Evolutionary conservation across 2,888 invertebrate genomes (phyloP), one percentile per base, ranked within the genome.

Genomic region (Caenorhabditis sp.): DNA sequence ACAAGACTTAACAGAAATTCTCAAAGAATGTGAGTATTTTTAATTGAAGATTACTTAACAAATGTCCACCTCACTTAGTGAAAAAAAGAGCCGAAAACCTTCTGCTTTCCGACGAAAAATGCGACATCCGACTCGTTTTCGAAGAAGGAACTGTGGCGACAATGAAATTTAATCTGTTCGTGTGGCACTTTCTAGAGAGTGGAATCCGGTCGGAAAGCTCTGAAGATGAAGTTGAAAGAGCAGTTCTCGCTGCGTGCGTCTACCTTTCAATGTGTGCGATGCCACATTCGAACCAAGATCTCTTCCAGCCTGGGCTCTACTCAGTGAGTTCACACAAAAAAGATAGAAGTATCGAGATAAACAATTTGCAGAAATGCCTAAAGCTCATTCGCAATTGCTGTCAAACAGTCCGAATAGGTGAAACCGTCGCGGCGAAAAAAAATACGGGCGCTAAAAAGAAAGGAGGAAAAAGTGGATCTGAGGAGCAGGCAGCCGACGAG

Each of bases 181-280:
- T 65, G 9, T 76, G 63, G 63, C 58, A 65, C 20, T 58, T 68
- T 52, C 30, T 76, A 4, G 76, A 76, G 22, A 76, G 65, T 15
- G 63, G 58, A 52, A 52, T 39, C 43, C 13, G 56, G 27, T 43
- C 53, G 0, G 52, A 52, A 3, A 65, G 65, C 20, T 26, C 52
- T 0, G 30, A 55, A 17, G 65, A 59, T 0, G 53, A 45, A 11
- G 70, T 76, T 3, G n/a, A 59, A 6, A 26, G 59, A 27, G 71
- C 45, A 0, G 55, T 59, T 13, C 20, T 35, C 7, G 46, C 62
- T 5, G 76, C 70, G 0, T 26, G 46, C 48, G 13, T 11, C 11
- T 71, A 65, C 20, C 1, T 76, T 4, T 45, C 53, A n/a, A 53
- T 76, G 71, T 71, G 76, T 20, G 17, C 76, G 8, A 26, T 71